Evolutionary conservation across 1,140 invertebrate genomes (phyloP), one percentile per base, ranked within the genome.

Genomic region (Drosophila gunungcola): DNA sequence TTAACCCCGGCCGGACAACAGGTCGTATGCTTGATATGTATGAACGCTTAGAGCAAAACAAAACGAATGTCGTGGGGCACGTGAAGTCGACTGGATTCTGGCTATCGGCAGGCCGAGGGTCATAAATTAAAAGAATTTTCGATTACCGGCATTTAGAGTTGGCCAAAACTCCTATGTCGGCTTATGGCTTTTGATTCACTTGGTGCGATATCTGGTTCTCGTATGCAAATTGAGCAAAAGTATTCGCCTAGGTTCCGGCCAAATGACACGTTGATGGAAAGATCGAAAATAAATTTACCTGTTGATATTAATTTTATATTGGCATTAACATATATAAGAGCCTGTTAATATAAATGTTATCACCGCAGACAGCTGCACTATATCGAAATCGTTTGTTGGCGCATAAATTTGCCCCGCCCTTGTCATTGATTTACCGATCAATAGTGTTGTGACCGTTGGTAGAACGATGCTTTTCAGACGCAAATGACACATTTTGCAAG

Each of bases 111-210:
- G 76, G 64, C 52, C 46, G 54, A 60, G 63, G 61, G 82, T 81
- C 64, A 86, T 86, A 86, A 89, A 86, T 89, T 76, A 73, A 67
- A 38, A 63, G 57, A 64, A 63, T 65, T 56, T 69, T 80, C 60
- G 75, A 76, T 80, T 78, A 72, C 82, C 83, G 82, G 82, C 82
- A 85, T 86, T 85, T 81, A 70, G 80, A 85, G 81, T 85, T 81
- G 70, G 80, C 45, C 56, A 67, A 51, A 54, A 43, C 70, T 69
- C 46, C 43, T 68, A 61, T 41, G 63, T 67, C 84, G 76, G 83
- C 84, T 89, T 56, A 68, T 56, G 68, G 75, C 74, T 89, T 88
- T 86, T 82, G 75, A 88, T 83, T 88, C 57, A 64, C 58, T 78
- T 62, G 60, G 57, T 65, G 77, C 56, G 39, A 55, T 79, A 51